Base-by-base conservation (phyloP, 2,888 invertebrate species). In the Cosmopolites sordidus region DNA sequence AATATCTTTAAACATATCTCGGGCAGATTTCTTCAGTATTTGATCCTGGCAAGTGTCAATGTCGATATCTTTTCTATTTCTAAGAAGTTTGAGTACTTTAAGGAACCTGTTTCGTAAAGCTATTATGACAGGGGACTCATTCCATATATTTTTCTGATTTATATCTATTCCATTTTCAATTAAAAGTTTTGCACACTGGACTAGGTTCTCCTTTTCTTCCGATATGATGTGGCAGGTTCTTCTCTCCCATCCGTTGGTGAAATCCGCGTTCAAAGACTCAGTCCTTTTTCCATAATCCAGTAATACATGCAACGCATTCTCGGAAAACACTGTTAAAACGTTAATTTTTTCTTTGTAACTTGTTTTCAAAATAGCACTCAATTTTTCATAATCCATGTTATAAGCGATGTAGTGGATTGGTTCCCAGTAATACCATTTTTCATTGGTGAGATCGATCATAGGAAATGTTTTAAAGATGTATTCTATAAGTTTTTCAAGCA, bases 61-160 rank as follows among this genome's bases (percentile, higher is more conserved):
- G 51, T 64, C 63, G 12, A 63, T 53, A 16, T 51, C 51, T 17
- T 42, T 41, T n/a, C 47, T 39, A 14, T 48, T 51, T 11, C 62
- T 29, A 9, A 66, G 18, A 1, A 59, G n/a, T 14, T 59, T 30
- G 6, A 62, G 57, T 4, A 62, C 55, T 6, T 48, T 22, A 11
- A 48, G 45, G 18, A 58, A 60, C 37, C 60, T 57, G 45, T 61
- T 59, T 43, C 60, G 56, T 1, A 63, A 56, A 6, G 66, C 66
- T n/a, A 65, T 45, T 16, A 63, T 51, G n/a, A 66, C 51, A 0
- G 66, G 63, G 5, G 64, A 62, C 55, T 66, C 66, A 16, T 61
- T 60, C 64, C 63, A 66, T 44, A 62, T 62, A 43, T 66, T 65
- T 3, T 56, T 56, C 37, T 65, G 65, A 38, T 66, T 65, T 1